These are phyloP conservation scores for Callosobruchus maculatus DNA, from an alignment of 2,888 invertebrate species.

Conservation along the genomic window DNA sequence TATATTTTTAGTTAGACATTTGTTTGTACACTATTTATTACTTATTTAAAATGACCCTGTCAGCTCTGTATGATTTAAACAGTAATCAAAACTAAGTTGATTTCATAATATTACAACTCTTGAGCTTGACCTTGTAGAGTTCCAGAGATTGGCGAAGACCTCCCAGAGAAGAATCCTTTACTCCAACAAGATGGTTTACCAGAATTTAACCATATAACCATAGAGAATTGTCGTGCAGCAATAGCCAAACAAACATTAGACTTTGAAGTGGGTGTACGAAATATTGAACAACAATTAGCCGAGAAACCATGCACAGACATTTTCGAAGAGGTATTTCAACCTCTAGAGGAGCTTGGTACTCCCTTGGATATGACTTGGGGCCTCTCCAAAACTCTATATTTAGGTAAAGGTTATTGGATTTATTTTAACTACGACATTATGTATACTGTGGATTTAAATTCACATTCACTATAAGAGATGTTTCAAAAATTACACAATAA, in stretches of 20 bases:
- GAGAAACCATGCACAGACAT: slow-evolving; percentile 54
- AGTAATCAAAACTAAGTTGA: not conserved
- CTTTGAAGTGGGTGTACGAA: slow-evolving; percentile 71
- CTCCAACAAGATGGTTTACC: slow-evolving; percentile 72
- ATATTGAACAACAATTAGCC: slow-evolving; percentile 60
- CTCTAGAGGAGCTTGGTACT: slow-evolving; percentile 68
- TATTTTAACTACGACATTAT: no score
- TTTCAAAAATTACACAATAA: not conserved
- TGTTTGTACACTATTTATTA: no score
- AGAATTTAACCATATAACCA: slow-evolving; percentile 74
- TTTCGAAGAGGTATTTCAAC: slow-evolving; percentile 67
- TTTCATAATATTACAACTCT: slow-evolving; percentile 7
- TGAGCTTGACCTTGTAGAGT: slow-evolving; percentile 53
- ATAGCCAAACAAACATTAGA: slow-evolving; percentile 79
- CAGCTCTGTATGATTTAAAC: not conserved
- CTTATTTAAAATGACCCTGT: no score
- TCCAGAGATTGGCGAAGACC: slow-evolving; percentile 81
- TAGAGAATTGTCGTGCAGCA: slow-evolving; percentile 80
- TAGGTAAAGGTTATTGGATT: slow-evolving; percentile 43
- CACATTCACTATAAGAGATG: not conserved
- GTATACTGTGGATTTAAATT: no score
- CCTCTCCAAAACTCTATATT: slow-evolving; percentile 77
- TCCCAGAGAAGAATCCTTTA: slow-evolving; percentile 70
- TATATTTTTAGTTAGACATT: no score
- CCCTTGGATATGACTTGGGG: slow-evolving; percentile 84